These are phyloP conservation scores for Paramormyrops kingsleyae DNA, from an alignment of 2,113 vertebrate genomes.

Conservation along the genomic window DNA sequence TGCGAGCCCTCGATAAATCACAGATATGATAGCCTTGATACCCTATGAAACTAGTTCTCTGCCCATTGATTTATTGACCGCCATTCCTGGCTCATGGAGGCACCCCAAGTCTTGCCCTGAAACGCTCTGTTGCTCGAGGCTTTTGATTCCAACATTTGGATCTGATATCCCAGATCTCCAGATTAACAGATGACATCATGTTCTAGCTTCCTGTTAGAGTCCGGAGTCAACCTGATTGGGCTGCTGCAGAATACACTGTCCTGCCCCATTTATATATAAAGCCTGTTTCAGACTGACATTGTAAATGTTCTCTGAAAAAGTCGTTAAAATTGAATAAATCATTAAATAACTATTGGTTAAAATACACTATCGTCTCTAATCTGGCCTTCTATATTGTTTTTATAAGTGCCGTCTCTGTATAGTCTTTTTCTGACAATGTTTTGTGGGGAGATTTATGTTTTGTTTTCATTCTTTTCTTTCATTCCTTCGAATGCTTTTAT, in stretches of 20 bases:
- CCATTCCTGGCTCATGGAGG: background rate
- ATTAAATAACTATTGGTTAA: background rate
- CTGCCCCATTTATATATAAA: background rate
- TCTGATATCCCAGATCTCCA: background rate
- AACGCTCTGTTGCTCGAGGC: background rate
- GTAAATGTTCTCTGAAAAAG: background rate
- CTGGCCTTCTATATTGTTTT: constrained; percentile 1
- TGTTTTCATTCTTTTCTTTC: constrained; percentile 11
- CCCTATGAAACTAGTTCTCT: background rate
- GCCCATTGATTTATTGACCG: constrained; percentile 8
- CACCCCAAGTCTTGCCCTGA: background rate
- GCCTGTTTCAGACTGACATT: background rate
- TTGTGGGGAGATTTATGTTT: constrained; percentile 14
- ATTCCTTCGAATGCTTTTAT: constrained; percentile 6
- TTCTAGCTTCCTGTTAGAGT: background rate
- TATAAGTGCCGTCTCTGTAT: background rate
- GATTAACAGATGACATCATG: background rate
- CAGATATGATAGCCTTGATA: background rate
- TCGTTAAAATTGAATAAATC: background rate
- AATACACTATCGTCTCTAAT: constrained; percentile 4
- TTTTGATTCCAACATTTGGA: background rate
- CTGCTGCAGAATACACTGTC: background rate
- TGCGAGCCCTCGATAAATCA: background rate
- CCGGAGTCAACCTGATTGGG: background rate
- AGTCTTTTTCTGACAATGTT: constrained; percentile 17